Base-by-base conservation (phyloP, 2,113 vertebrate genomes). In the Phylloscopus trochiloides region DNA sequence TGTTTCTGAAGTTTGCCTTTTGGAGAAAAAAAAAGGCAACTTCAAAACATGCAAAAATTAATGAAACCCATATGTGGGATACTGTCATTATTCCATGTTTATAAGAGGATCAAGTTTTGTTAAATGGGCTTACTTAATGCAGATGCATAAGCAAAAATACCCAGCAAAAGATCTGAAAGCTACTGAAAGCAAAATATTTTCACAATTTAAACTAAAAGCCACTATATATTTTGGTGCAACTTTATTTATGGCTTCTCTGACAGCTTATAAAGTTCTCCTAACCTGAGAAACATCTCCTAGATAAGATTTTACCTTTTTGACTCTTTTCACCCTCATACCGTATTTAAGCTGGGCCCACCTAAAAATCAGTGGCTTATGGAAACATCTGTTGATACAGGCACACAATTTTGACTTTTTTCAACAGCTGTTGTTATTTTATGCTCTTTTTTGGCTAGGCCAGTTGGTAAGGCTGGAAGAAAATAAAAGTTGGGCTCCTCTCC, bases 1-100 rank as follows among this genome's bases (percentile, higher is more conserved):
- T 92, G 45, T 90, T 95, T 92, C 94, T 95, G 57, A 94, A 93
- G 65, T 84, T 38, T 76, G 62, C 40, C 54, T 78, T 92, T 81
- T 0, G 0, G 78, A 73, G 43, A 7, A 70, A 94, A 86, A 61
- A 61, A 95, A 91, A 74, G 34, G 17, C 36, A 85, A 73, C 76
- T 93, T 95, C 74, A 91, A 96, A 96, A 97, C 96, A 96, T 78
- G 92, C 74, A 96, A 95, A 94, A 96, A 96, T 88, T 96, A 97
- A 96, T 87, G 83, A 86, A 92, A 96, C 14, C 91, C 90, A 95
- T 91, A 93, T 96, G 96, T 85, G 79, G 96, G 76, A 96, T 84
- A 75, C 88, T 95, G 97, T 94, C 80, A 96, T 96, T 96, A 95
- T 91, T 97, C 85, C 89, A 96, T 95, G 95, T 93, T 97, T 95